phyloP scores from a whole-genome alignment of 1,140 invertebrate genomes.

The Thalassaphorura encarpata region DNA sequence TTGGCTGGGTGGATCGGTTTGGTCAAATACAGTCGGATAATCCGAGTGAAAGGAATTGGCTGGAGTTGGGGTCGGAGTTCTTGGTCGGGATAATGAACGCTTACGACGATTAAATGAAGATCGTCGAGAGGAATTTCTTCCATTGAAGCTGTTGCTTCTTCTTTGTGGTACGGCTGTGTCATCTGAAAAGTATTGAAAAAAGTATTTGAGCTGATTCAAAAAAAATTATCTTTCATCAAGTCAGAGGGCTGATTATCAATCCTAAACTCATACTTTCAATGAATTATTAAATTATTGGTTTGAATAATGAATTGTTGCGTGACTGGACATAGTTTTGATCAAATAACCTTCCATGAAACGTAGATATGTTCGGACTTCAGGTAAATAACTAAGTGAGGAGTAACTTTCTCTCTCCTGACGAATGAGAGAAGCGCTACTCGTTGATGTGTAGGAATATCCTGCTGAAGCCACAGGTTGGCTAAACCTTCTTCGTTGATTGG shows the following conservation, averaged over 20 bases:
- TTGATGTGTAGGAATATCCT: neutral
- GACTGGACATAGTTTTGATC: neutral
- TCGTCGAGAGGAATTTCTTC: conserved; percentile 10
- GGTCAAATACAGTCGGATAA: neutral
- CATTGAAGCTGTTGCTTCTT: conserved; percentile 21
- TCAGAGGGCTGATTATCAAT: too few species aligned
- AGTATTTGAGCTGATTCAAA: too few species aligned
- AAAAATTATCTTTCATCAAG: too few species aligned
- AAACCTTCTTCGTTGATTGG: neutral
- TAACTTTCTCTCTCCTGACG: conserved; percentile 6
- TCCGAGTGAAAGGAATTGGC: neutral
- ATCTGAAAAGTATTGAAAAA: neutral
- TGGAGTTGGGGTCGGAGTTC: neutral
- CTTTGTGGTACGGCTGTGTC: conserved; percentile 11
- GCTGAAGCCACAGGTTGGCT: neutral
- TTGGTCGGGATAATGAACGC: neutral
- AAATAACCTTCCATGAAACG: conserved; percentile 21
- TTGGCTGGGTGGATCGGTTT: neutral
- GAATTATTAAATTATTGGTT: too few species aligned
- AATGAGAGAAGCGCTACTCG: neutral
- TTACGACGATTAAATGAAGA: conserved; percentile 2
- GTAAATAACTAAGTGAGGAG: conserved; percentile 18
- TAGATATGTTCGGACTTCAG: conserved; percentile 18
- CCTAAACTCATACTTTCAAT: too few species aligned
- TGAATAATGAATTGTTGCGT: neutral